Conservation (phyloP, 2,797 vertebrate species). For the Chromobotia macracanthus region DNA sequence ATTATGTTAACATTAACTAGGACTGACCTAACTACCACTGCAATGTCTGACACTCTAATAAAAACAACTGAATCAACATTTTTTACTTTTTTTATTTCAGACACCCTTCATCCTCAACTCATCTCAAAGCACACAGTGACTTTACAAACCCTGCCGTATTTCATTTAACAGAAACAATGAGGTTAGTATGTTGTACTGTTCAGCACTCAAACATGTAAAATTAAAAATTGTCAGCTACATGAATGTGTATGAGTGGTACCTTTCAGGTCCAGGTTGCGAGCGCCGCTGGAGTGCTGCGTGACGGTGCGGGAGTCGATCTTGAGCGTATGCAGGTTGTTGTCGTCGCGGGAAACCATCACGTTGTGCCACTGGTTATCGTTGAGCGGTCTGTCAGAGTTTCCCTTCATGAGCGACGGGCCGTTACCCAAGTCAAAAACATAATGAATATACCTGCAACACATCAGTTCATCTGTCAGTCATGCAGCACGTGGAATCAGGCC, state of each 20-base stretch:
- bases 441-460: constrained; percentile 86
- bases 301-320: constrained; percentile 91
- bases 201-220: too few species aligned
- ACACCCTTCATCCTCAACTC: not conserved
- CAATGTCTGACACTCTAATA: not conserved
- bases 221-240: too few species aligned
- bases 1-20: not conserved
- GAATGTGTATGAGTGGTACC: constrained; percentile 69
- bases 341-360: constrained; percentile 90
- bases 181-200: too few species aligned
- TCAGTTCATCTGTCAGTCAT: constrained; percentile 42
- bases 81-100: not conserved
- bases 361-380: constrained; percentile 98
- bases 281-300: constrained; percentile 92
- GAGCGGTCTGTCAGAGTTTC: constrained; percentile 92
- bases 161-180: too few species aligned
- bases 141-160: not conserved
- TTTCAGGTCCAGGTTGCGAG: constrained; percentile 91
- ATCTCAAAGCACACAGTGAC: not conserved
- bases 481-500: constrained; percentile 36
- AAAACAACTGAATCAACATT: not conserved
- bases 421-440: constrained; percentile 96
- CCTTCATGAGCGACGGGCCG: constrained; percentile 94
- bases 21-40: too few species aligned
- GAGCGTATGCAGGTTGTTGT: constrained; percentile 87